Evolutionary conservation across 2,113 vertebrate genomes (phyloP), one percentile per base, ranked within the genome.

Genomic region (Petromus typicus): DNA sequence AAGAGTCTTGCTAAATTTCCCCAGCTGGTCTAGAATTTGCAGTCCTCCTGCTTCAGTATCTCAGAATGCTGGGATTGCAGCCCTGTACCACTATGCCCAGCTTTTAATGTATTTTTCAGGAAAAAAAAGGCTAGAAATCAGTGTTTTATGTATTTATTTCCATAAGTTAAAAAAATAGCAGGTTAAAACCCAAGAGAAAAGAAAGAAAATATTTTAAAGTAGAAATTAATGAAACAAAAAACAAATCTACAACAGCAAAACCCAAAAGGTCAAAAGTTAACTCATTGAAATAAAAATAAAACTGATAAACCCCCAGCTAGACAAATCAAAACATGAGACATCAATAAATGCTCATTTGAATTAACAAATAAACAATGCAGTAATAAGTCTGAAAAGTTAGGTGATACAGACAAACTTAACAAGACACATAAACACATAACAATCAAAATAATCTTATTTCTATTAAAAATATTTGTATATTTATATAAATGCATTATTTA

Each of bases 321-420:
- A 81, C 10, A 87, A 89, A 54, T 61, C 8, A 84, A 78, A 85
- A 57, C 75, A 23, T 25, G 4, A 73, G 45, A 20, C 71, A 75
- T 63, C 10, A 51, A 16, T 45, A 25, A 88, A 54, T 61, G 17
- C 12, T 63, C 34, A 12, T 23, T 20, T 88, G 32, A 88, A 54
- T 81, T 25, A 93, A 30, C 12, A 96, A 90, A 73, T 73, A 27
- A 78, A 45, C 48, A 63, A 76, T 84, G 23, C 5, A 86, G 22
- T 34, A 90, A 16, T 86, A 95, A 96, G 51, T 86, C 40, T 79
- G 45, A 66, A 96, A 96, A 89, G 27, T 75, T n/a, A 84, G 17
- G 66, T 56, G 16, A 92, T 30, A 57, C 6, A 27, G 23, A 48
- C 81, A 75, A 84, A 80, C 25, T 27, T 20, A 92, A 16, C 23